These are phyloP conservation scores for Steinernema hermaphroditum DNA, from an alignment of 2,888 invertebrate species.

Conservation along the genomic window DNA sequence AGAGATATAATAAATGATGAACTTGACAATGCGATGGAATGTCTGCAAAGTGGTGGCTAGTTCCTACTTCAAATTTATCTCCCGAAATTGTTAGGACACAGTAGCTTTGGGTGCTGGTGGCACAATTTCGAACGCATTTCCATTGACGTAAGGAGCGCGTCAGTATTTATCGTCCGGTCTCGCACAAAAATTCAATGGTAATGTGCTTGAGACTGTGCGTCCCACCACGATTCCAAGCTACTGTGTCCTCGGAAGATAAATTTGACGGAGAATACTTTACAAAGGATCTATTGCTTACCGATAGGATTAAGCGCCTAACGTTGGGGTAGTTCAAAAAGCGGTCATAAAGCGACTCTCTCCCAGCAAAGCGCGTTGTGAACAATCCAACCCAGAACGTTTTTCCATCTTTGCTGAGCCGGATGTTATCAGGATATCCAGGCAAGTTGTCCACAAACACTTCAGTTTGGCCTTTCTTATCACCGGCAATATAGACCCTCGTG, in stretches of 20 bases:
- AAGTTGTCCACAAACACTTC: slow-evolving; percentile 80
- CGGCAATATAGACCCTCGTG: slow-evolving; percentile 49
- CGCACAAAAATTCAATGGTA: too few relatives aligned
- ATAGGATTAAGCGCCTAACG: neutral
- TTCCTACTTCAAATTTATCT: too few relatives aligned
- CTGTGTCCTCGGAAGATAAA: too few relatives aligned
- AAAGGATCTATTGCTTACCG: too few relatives aligned
- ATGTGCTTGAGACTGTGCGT: too few relatives aligned
- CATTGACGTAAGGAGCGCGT: too few relatives aligned
- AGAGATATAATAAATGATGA: slow-evolving; percentile 3
- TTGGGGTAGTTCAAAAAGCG: neutral
- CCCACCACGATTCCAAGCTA: too few relatives aligned
- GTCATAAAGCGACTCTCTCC: neutral
- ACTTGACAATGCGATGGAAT: neutral
- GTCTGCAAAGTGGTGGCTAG: neutral
- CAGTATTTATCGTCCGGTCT: too few relatives aligned
- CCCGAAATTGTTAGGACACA: too few relatives aligned
- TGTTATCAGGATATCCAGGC: slow-evolving; percentile 73
- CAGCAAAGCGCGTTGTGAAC: slow-evolving; percentile 16
- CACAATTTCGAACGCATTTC: too few relatives aligned
- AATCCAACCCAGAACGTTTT: slow-evolving; percentile 49
- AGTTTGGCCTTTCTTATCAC: slow-evolving; percentile 70
- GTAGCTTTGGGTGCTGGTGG: too few relatives aligned
- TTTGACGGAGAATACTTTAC: too few relatives aligned
- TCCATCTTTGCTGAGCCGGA: slow-evolving; percentile 64